A percentile compares a stretch with the other conserved stretches of the same genome.
Evolutionary conservation across 2,113 vertebrate species (phyloP).

Genomic region (Anguilla rostrata): DNA sequence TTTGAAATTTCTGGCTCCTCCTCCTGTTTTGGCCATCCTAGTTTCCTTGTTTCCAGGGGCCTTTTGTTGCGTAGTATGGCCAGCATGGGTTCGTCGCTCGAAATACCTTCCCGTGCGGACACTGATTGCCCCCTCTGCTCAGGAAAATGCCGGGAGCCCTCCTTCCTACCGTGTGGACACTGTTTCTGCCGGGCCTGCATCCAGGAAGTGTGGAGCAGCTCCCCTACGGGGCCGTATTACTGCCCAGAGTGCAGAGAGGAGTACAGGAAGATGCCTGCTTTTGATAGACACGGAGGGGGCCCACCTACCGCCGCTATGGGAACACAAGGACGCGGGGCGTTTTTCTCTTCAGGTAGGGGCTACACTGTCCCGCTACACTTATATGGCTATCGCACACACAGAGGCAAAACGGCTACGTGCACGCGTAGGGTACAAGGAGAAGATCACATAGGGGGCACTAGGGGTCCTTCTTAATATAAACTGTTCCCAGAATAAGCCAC

Average conservation of each 20-base stretch:
- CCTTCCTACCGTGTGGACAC: slow-evolving; percentile 62
- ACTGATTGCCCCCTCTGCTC: slow-evolving; percentile 56
- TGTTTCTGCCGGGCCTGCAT: slow-evolving; percentile 66
- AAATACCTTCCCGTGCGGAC: slow-evolving; percentile 22
- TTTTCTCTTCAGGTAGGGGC: neutral
- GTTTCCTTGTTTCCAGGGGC: slow-evolving; percentile 13
- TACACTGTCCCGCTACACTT: neutral
- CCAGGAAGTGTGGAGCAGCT: slow-evolving; percentile 64
- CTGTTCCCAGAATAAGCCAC: no score
- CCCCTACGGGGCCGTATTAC: slow-evolving; percentile 56
- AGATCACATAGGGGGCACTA: no score
- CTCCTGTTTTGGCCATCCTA: neutral
- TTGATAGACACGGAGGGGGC: slow-evolving; percentile 25
- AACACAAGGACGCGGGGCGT: neutral
- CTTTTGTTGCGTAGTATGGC: slow-evolving; percentile 19
- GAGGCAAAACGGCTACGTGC: neutral
- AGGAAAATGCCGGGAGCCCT: slow-evolving; percentile 35
- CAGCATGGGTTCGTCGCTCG: slow-evolving; percentile 57
- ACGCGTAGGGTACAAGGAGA: neutral
- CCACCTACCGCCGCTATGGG: neutral
- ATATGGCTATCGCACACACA: neutral
- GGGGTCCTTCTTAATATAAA: no score
- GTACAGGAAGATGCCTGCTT: slow-evolving; percentile 59
- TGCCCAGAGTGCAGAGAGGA: slow-evolving; percentile 64
- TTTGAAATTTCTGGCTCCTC: slow-evolving; percentile 58